Evolutionary conservation across 2,113 vertebrate genomes (phyloP), one percentile per base, ranked within the genome.

Genomic region (Sinocyclocheilus anshuiensis): DNA sequence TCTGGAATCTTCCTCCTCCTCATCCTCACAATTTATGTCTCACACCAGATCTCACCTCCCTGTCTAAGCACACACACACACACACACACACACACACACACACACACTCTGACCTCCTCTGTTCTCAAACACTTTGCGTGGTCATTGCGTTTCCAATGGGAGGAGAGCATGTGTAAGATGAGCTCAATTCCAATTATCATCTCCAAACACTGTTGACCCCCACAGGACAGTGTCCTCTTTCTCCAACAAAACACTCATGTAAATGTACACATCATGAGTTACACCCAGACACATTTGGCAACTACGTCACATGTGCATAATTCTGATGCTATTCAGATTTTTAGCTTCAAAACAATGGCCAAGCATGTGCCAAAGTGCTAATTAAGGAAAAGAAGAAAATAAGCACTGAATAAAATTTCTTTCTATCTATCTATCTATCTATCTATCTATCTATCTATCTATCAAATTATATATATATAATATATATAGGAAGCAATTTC

Each of bases 121-220:
- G 42, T 50, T 48, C 59, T 63, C 59, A 36, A 85, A 74, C 79
- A 67, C 82, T 65, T 82, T 29, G 24, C 2, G 33, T 9, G 86
- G 85, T 92, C 84, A 91, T 87, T 85, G 88, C 45, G 90, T 33
- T 24, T 15, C 36, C 78, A 81, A 42, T 77, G 63, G 83, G 57
- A 81, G 84, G 74, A 59, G 15, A 61, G 57, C 88, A 65, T 85
- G 85, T 81, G 82, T 61, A 88, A 16, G 53, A 89, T 84, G 77
- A 15, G 78, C 86, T 72, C 84, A 77, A 20, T 89, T 91, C 90
- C 91, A 93, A 94, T 94, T 94, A 94, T 91, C 90, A 85, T 86
- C 89, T 92, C 86, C 91, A 94, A 94, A 95, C 91, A 93, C 77
- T 22, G 10, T 26, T 79, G 87, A 90, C 77, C 85, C 85, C 45